Evolutionary conservation across 2,797 vertebrate species (phyloP).

Genomic region (Amazona ochrocephala): DNA sequence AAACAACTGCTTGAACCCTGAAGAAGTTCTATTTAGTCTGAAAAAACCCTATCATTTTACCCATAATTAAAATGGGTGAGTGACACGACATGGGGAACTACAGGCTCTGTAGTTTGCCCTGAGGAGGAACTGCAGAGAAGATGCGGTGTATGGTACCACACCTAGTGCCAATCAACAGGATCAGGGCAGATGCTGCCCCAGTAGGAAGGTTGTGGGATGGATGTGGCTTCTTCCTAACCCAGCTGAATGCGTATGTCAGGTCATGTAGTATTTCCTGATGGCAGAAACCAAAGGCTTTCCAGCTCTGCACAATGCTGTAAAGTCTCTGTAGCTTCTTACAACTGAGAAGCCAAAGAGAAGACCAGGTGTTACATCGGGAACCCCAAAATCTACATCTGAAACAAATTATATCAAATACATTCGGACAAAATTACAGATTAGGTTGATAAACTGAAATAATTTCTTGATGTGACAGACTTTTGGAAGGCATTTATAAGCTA

Average conservation of each 20-base stretch:
- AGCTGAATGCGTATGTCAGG: background rate
- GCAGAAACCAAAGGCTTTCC: background rate
- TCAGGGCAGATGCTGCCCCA: background rate
- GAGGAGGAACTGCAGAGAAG: background rate
- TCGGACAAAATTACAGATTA: background rate
- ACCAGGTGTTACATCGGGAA: background rate
- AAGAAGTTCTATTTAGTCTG: background rate
- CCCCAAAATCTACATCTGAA: background rate
- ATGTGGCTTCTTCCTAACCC: background rate
- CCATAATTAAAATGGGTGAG: background rate
- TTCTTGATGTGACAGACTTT: background rate
- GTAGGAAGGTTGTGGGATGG: background rate
- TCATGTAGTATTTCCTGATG: background rate
- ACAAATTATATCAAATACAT: background rate
- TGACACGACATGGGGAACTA: background rate
- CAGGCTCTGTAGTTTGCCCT: background rate
- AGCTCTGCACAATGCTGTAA: background rate
- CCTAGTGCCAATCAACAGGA: background rate
- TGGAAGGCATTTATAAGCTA: background rate
- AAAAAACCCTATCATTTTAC: background rate
- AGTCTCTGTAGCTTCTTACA: background rate
- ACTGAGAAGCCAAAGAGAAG: background rate
- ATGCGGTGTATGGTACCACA: rapidly evolving
- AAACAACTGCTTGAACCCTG: background rate
- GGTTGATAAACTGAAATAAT: background rate